Conservation (phyloP, 2,797 vertebrate genomes). For the Hoplostethus mediterraneus region DNA sequence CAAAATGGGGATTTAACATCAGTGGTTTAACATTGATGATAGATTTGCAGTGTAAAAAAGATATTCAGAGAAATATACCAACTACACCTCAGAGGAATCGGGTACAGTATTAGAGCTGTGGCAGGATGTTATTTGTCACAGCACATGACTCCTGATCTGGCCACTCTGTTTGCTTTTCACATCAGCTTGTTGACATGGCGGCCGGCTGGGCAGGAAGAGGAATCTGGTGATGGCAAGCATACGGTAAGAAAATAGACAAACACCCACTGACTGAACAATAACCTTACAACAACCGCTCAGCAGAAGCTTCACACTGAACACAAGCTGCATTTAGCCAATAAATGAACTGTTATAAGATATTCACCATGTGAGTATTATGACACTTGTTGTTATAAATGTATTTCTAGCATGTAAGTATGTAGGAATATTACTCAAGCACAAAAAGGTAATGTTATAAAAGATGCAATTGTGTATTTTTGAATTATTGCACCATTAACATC, state of each 20-base stretch:
- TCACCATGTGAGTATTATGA: too few species aligned
- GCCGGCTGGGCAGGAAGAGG: constrained; percentile 94
- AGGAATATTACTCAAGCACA: too few species aligned
- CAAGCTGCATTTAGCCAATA: neutral
- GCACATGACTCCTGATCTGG: constrained; percentile 17
- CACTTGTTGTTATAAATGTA: too few species aligned
- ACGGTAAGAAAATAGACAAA: constrained; percentile 84
- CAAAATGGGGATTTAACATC: too few species aligned
- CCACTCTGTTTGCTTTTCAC: constrained; percentile 39
- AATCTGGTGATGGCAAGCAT: constrained; percentile 89
- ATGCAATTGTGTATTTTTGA: too few species aligned
- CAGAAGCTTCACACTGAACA: neutral
- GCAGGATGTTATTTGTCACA: constrained; percentile 7
- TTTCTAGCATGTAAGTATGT: too few species aligned
- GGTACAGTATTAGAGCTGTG: neutral
- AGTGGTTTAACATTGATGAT: too few species aligned
- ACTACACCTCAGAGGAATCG: neutral
- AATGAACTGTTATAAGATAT: neutral
- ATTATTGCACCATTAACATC: too few species aligned
- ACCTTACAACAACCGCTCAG: neutral
- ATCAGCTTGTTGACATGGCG: constrained; percentile 94
- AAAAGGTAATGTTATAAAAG: too few species aligned
- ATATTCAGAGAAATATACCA: too few species aligned
- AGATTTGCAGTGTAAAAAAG: too few species aligned
- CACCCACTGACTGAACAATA: neutral